Evolutionary conservation across 53 echinoderm and acorn worm genomes (phyloP).

Genomic region (Echinometra lucunter): DNA sequence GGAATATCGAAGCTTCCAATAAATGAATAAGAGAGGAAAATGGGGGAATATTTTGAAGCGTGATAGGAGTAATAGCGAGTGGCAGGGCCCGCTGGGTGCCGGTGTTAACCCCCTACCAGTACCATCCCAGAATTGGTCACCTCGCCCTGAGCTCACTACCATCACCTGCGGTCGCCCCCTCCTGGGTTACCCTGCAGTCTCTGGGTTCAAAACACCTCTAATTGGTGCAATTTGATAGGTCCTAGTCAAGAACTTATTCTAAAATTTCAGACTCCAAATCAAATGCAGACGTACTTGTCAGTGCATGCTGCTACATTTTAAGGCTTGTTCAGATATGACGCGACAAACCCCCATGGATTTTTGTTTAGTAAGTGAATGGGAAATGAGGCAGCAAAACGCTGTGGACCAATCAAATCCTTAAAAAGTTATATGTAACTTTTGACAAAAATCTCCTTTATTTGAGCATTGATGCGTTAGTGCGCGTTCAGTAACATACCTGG

Average conservation of each 20-base stretch:
- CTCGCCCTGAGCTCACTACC: constrained; percentile 11
- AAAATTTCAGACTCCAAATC: not conserved
- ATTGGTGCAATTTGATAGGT: constrained; percentile 71
- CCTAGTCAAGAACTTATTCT: constrained; percentile 31
- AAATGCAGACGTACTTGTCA: not conserved
- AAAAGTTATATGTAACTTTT: too few relatives aligned
- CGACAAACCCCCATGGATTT: too few relatives aligned
- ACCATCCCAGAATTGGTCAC: constrained; percentile 51
- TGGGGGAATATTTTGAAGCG: constrained; percentile 46
- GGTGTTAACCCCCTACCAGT: constrained; percentile 45
- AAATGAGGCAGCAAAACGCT: too few relatives aligned
- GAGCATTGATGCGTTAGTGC: too few relatives aligned
- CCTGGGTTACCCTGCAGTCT: constrained; percentile 59
- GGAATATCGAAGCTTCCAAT: not conserved
- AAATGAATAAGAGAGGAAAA: not conserved
- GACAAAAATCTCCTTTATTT: too few relatives aligned
- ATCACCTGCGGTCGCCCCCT: constrained; percentile 55
- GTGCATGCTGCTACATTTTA: not conserved
- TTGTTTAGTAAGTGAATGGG: too few relatives aligned
- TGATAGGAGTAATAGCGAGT: constrained; percentile 30
- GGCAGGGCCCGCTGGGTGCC: constrained; percentile 51
- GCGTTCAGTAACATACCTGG: too few relatives aligned
- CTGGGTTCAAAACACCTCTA: constrained; percentile 67
- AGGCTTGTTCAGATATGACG: too few relatives aligned
- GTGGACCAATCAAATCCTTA: too few relatives aligned